These are phyloP conservation scores for Charadrius vociferus DNA, from an alignment of 2,113 vertebrate genomes.

Conservation along the genomic window DNA sequence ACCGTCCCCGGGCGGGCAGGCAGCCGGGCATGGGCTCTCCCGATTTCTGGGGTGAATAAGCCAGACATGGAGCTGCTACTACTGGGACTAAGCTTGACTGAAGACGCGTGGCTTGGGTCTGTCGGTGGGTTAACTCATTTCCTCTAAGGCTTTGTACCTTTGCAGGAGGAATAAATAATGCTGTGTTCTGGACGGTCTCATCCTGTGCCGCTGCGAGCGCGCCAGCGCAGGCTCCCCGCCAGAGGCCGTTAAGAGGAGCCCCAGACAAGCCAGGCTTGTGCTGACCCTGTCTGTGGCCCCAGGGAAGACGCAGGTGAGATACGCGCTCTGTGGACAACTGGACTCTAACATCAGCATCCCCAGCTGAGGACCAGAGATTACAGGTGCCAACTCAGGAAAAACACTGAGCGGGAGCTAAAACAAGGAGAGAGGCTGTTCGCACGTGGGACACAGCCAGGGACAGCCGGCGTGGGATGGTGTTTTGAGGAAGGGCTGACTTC, in stretches of 20 bases:
- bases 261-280: neutral
- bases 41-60: neutral
- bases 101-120: neutral
- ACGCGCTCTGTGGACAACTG: accelerated
- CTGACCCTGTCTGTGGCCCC: neutral
- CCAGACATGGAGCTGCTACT: neutral
- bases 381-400: neutral
- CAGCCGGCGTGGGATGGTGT: accelerated
- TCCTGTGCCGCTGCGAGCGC: accelerated
- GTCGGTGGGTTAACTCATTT: neutral
- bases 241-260: neutral
- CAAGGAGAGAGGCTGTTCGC: neutral
- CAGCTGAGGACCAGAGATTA: neutral
- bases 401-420: neutral
- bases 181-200: neutral
- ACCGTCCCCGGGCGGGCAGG: neutral
- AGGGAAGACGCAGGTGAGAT: neutral
- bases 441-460: neutral
- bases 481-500: neutral
- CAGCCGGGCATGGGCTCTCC: accelerated
- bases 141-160: neutral
- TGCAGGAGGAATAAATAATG: neutral
- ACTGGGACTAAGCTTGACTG: neutral
- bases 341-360: neutral
- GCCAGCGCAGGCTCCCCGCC: neutral